Evolutionary conservation across 2,888 invertebrate genomes (phyloP).

Genomic region (Pachydiplax longipennis): DNA sequence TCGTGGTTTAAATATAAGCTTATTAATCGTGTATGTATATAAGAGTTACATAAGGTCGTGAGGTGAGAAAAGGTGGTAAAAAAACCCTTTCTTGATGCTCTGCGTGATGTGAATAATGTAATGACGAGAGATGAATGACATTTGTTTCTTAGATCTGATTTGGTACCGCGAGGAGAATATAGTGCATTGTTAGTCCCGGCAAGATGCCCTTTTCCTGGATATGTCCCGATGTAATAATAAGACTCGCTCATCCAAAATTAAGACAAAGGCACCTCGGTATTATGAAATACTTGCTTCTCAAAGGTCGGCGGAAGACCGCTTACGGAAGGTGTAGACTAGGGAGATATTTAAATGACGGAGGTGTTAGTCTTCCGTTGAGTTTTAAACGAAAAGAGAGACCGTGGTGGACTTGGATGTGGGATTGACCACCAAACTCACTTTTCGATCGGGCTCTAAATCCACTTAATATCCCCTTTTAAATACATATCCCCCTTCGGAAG

Average conservation of each 20-base stretch:
- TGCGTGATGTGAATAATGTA: constrained; percentile 25
- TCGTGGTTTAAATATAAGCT: constrained; percentile 19
- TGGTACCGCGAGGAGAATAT: constrained; percentile 11
- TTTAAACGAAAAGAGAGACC: background rate
- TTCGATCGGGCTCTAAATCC: background rate
- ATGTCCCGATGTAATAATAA: background rate
- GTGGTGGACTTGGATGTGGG: background rate
- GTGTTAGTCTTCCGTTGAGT: background rate
- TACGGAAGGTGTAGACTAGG: constrained; percentile 23
- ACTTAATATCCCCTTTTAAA: background rate
- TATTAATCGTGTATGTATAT: constrained; percentile 24
- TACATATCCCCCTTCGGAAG: background rate
- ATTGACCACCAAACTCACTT: background rate
- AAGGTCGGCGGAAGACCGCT: background rate
- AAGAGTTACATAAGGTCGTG: background rate
- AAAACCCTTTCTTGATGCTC: background rate
- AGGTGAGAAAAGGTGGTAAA: background rate
- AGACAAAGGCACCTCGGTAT: background rate
- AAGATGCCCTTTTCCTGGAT: constrained; percentile 10
- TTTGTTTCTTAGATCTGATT: background rate
- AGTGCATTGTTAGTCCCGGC: constrained; percentile 33
- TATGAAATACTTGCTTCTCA: background rate
- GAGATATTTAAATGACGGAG: constrained; percentile 1
- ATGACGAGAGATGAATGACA: constrained; percentile 21
- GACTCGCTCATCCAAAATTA: background rate